These are phyloP conservation scores for Anastrepha ludens DNA, from an alignment of 1,140 invertebrate genomes.

Conservation along the genomic window DNA sequence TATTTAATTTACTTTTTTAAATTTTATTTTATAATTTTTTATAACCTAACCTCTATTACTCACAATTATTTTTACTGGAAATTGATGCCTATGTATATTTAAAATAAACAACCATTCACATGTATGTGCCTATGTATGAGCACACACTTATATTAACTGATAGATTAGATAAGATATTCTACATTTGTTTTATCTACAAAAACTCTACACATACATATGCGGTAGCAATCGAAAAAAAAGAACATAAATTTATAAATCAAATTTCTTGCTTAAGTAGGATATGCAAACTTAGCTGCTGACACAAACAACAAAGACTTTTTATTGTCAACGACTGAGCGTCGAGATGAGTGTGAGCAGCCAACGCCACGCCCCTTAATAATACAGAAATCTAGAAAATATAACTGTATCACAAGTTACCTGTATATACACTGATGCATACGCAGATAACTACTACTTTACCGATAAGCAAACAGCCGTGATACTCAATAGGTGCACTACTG, in stretches of 20 bases:
- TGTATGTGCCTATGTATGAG: not conserved
- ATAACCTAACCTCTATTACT: not conserved
- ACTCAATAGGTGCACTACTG: constrained; percentile 2
- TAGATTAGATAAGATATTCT: not conserved
- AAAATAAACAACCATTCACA: not conserved
- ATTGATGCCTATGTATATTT: too few relatives aligned
- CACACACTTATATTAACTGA: not conserved
- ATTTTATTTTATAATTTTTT: not conserved
- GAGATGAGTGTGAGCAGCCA: not conserved
- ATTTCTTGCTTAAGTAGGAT: constrained; percentile 8
- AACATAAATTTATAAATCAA: not conserved
- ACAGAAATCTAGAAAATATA: not conserved
- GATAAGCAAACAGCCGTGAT: not conserved
- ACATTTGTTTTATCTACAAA: not conserved
- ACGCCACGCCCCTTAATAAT: not conserved
- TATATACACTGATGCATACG: not conserved
- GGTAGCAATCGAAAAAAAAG: constrained; percentile 4
- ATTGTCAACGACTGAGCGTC: not conserved
- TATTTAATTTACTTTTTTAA: not conserved
- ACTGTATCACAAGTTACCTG: not conserved
- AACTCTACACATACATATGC: too few relatives aligned
- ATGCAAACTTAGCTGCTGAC: not conserved
- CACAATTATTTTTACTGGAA: too few relatives aligned
- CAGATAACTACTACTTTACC: constrained; percentile 3
- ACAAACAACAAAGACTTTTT: not conserved